These are phyloP conservation scores for Physeter macrocephalus DNA, from an alignment of 2,113 vertebrate species.

Conservation along the genomic window DNA sequence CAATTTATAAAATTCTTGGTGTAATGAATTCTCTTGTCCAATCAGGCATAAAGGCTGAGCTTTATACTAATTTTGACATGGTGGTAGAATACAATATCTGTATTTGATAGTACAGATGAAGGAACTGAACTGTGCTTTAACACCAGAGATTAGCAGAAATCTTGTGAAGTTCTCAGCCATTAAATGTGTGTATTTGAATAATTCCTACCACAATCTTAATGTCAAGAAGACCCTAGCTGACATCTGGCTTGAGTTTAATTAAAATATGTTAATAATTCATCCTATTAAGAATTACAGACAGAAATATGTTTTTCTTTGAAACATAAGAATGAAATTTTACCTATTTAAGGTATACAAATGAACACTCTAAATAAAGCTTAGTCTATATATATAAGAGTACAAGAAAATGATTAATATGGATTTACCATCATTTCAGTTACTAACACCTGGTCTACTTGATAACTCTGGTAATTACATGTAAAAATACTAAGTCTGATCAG, in stretches of 20 bases:
- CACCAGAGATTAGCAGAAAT: background rate
- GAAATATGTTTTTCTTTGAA: background rate
- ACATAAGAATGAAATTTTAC: background rate
- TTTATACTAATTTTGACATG: conserved; percentile 19
- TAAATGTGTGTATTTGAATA: background rate
- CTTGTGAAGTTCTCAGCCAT: background rate
- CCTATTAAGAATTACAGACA: background rate
- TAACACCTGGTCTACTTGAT: background rate
- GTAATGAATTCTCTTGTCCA: background rate
- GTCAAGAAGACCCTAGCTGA: background rate
- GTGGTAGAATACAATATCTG: background rate
- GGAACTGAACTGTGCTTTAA: background rate
- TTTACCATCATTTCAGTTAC: background rate
- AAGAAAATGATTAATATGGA: background rate
- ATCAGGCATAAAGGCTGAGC: background rate
- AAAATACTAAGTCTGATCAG: background rate
- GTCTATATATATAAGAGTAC: background rate
- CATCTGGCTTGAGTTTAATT: background rate
- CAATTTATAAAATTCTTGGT: conserved; percentile 9
- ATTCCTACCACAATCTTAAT: background rate
- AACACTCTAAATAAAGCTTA: background rate
- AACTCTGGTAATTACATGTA: background rate
- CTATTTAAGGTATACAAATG: background rate
- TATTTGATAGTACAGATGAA: background rate
- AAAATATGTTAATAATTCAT: background rate